Evolutionary conservation across 1,140 invertebrate genomes (phyloP).

Genomic region (Sweltsa coloradensis): DNA sequence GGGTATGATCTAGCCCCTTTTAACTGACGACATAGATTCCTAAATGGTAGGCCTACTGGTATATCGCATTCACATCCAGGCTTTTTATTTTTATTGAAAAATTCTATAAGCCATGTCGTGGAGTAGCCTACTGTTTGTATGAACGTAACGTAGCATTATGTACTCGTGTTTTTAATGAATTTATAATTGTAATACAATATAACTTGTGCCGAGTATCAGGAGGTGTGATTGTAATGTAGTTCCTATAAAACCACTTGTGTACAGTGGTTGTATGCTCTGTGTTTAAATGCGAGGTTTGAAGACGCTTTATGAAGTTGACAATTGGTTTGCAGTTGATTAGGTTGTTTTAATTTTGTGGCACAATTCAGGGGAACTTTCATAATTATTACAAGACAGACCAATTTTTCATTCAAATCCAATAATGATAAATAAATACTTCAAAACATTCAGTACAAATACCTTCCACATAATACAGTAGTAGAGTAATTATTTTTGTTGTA

Average conservation of each 20-base stretch:
- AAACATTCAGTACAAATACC: slow-evolving; percentile 3
- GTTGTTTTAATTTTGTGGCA: background rate
- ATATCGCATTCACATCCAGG: too few species aligned
- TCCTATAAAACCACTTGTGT: background rate
- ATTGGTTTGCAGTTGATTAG: background rate
- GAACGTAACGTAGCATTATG: too few species aligned
- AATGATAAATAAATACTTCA: slow-evolving; percentile 1
- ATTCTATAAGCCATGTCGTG: too few species aligned
- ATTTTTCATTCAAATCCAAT: background rate
- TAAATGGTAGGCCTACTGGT: too few species aligned
- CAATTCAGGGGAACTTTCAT: background rate
- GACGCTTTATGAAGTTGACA: background rate
- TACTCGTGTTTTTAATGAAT: too few species aligned
- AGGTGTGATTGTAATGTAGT: background rate
- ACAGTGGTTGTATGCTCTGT: background rate
- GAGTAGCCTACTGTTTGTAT: too few species aligned
- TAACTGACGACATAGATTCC: too few species aligned
- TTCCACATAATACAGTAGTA: background rate
- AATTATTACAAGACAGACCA: background rate
- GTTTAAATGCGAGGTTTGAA: background rate
- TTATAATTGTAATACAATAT: too few species aligned
- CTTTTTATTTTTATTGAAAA: too few species aligned
- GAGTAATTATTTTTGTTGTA: slow-evolving; percentile 1
- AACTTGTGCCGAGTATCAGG: background rate
- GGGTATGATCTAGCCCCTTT: too few species aligned